Evolutionary conservation across 2,113 vertebrate species (phyloP), one percentile per base, ranked within the genome.

Genomic region (Mionectes macconnelli): DNA sequence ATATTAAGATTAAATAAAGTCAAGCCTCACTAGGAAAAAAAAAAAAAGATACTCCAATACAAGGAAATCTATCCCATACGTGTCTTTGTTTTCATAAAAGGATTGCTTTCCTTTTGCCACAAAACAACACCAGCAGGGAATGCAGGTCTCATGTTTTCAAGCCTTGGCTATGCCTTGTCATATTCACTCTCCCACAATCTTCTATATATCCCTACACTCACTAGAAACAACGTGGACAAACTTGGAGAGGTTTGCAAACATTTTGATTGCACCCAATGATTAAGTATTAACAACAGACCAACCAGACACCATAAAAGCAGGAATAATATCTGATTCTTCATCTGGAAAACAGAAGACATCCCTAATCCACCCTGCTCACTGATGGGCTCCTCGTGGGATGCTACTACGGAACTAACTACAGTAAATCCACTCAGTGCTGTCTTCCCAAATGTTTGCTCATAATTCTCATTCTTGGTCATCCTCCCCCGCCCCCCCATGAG

Each of bases 151-250:
- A 10, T 3, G n/a, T 44, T 80, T 64, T 67, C 37, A 70, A 44
- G 30, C 30, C n/a, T 49, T 40, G 19, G 22, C 24, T 49, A 9
- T 6, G 31, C 10, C 31, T 44, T 20, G 6, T 12, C 23, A 14
- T 0, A 0, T 69, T 64, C 52, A 14, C 72, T 89, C 33, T 21
- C 50, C 15, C 39, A 17, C 67, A 59, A 12, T 31, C 27, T 76
- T 62, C n/a, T n/a, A n/a, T n/a, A n/a, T n/a, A n/a, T n/a, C n/a
- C 2, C 37, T 40, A 23, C 31, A 11, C 23, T 33, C 24, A 21
- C 49, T 2, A 24, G 18, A 40, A 86, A 62, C 10, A 50, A 45
- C 0, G 0, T 1, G 16, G 40, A 14, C 44, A 73, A 66, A 68
- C 19, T 37, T 6, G 1, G 37, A 75, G 22, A 83, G 22, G 42